Base-by-base conservation (phyloP, 2,888 invertebrate genomes). In the Drosophila mimetica region DNA sequence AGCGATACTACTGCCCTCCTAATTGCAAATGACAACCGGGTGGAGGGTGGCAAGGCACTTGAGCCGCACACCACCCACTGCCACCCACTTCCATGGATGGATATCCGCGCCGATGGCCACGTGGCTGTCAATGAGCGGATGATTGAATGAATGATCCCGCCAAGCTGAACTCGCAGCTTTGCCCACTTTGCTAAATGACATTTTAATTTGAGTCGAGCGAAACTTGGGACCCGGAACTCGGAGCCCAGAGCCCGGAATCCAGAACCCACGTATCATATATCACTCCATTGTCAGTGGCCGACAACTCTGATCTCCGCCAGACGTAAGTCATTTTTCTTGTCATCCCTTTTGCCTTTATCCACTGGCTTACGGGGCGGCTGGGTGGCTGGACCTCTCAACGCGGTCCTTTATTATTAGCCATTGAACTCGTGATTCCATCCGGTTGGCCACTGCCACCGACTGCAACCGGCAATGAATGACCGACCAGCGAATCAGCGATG, bases 281-380 rank as follows among this genome's bases (percentile, higher is more conserved):
- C 67, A 71, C 39, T 63, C 57, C 36, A 70, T 86, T 79, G 59
- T 59, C 28, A 42, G n/a, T 55, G 47, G 18, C 42, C 28, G 63
- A 42, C 28, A 66, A 41, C 46, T 32, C 11, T 42, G 66, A 50
- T 50, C 41, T 47, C 65, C 14, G n/a, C 34, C 22, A 28, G 52
- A 36, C 37, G 41, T 44, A 74, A 71, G 74, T 52, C 64, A 80
- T 86, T 80, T 77, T 77, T 86, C 77, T 69, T 83, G 69, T 79
- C 71, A 58, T 46, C 36, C 22, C 52, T 14, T 14, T 16, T 44
- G 25, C 11, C 5, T 28, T 28, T 6, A n/a, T 11, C n/a, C 22
- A 22, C 22, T 25, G 25, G 7, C 7, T 25, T 25, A 7, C 7
- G n/a, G n/a, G n/a, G n/a, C n/a, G 25, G 22, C 22, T 6, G 22